These are phyloP conservation scores for Acanthurus leucopareius DNA, from an alignment of 2,797 vertebrate genomes.

Conservation along the genomic window DNA sequence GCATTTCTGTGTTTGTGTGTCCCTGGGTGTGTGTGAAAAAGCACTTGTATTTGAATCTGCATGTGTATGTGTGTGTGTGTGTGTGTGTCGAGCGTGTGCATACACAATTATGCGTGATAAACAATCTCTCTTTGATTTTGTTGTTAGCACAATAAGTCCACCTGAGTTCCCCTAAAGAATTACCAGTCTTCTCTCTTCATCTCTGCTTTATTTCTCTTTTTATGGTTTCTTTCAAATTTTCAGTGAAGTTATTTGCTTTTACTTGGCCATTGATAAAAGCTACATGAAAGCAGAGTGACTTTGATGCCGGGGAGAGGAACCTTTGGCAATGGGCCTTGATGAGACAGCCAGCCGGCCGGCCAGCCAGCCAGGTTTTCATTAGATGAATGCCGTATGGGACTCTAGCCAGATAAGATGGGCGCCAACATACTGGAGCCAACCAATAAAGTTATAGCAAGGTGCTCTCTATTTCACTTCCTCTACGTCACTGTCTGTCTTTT, in stretches of 20 bases:
- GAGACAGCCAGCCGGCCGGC: conserved; percentile 77
- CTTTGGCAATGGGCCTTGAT: conserved; percentile 82
- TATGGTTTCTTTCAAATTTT: conserved; percentile 74
- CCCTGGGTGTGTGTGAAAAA: conserved; percentile 1
- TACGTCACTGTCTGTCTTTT: conserved; percentile 75
- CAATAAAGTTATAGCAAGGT: conserved; percentile 84
- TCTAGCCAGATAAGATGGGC: conserved; percentile 79
- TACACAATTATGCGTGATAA: conserved; percentile 32
- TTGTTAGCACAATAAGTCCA: conserved; percentile 62
- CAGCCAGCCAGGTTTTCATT: conserved; percentile 85
- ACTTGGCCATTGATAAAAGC: conserved; percentile 85
- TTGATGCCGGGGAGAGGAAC: conserved; percentile 83
- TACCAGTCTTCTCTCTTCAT: conserved; percentile 65
- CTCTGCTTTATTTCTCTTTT: conserved; percentile 70
- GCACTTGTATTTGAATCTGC: conserved; percentile 17
- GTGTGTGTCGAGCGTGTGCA: conserved; percentile 5
- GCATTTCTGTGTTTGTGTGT: conserved; percentile 19
- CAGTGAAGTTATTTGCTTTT: conserved; percentile 79
- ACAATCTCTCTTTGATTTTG: conserved; percentile 62
- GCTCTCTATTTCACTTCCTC: conserved; percentile 81
- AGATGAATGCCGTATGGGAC: conserved; percentile 84
- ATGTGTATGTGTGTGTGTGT: conserved; percentile 31
- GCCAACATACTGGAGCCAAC: conserved; percentile 80
- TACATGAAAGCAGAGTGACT: conserved; percentile 81
- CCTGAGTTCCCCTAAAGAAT: conserved; percentile 65